phyloP scores from a whole-genome alignment of 2,888 invertebrate genomes.

The Aphodius granarius region DNA sequence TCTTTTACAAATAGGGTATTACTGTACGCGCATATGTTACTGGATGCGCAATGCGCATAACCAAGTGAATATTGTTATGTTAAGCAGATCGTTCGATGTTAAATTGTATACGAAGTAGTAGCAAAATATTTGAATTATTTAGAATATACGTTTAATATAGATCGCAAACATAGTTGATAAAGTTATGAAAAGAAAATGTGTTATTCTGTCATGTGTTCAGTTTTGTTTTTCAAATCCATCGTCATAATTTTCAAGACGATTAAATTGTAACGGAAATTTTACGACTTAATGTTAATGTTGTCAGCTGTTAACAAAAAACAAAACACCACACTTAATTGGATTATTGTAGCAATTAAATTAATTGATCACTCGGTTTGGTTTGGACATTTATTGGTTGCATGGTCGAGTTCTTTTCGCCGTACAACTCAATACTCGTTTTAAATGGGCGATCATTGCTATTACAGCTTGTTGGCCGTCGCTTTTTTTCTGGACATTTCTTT shows the following conservation, averaged over 20 bases:
- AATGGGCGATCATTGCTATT: background rate
- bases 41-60: background rate
- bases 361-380: background rate
- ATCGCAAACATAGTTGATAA: too few relatives aligned
- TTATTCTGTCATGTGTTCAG: too few relatives aligned
- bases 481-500: background rate
- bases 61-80: background rate
- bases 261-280: background rate
- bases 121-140: background rate
- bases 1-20: background rate
- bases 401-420: background rate
- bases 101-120: background rate
- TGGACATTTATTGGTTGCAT: background rate
- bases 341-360: background rate
- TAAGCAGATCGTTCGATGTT: background rate
- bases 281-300: background rate
- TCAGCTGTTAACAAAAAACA: background rate
- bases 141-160: too few relatives aligned
- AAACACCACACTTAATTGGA: background rate
- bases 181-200: too few relatives aligned
- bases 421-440: background rate
- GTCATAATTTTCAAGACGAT: too few relatives aligned
- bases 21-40: background rate
- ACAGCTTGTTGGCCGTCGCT: background rate
- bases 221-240: too few relatives aligned